Conservation (phyloP, 2,113 vertebrate genomes). For the Carassius auratus region DNA sequence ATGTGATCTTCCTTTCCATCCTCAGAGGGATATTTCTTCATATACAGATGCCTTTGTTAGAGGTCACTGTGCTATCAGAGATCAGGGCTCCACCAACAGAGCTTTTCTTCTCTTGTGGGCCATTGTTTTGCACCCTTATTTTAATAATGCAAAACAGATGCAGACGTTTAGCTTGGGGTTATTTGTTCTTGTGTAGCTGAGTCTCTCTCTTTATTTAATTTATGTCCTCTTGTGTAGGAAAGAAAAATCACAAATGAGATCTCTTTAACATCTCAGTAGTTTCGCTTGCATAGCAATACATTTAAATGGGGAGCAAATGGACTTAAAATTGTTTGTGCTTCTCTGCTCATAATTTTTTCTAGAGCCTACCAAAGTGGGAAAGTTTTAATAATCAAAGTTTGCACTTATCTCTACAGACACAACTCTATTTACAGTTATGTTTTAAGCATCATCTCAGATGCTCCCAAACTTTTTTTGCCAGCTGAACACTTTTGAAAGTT, state of each 20-base stretch:
- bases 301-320: neutral
- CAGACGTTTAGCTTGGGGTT: conserved; percentile 21
- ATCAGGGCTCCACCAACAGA: neutral
- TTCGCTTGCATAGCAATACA: neutral
- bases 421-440: neutral
- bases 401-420: neutral
- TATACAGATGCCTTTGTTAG: conserved; percentile 43
- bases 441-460: neutral
- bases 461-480: neutral
- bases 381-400: neutral
- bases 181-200: conserved; percentile 27
- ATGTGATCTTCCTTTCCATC: conserved; percentile 40
- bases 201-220: conserved; percentile 15
- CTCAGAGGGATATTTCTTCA: conserved; percentile 29
- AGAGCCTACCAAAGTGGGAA: neutral
- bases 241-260: neutral
- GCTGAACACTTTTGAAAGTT: no score
- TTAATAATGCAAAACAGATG: conserved; percentile 26
- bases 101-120: neutral
- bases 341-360: neutral
- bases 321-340: neutral
- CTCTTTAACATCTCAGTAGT: conserved; percentile 12
- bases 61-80: conserved; percentile 26
- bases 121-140: neutral
- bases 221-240: neutral